Conservation (phyloP, 1,140 invertebrate species). For the Drosophila willistoni region DNA sequence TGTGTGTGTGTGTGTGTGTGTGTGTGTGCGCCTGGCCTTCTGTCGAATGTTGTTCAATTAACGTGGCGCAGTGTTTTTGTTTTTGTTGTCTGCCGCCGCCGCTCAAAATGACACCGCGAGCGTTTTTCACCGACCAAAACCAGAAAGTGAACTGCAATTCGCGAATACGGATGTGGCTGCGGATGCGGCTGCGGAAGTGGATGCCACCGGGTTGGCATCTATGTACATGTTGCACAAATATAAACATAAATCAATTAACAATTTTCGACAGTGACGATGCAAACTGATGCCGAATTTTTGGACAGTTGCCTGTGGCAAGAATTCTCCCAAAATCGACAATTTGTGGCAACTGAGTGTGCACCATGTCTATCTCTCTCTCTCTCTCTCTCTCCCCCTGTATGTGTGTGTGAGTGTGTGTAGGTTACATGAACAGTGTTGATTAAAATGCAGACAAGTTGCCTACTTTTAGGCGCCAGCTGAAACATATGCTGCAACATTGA, state of each 20-base stretch:
- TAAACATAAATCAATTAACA: conserved; percentile 82
- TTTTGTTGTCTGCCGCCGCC: conserved; percentile 58
- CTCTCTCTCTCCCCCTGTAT: conserved; percentile 16
- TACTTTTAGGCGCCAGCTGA: conserved; percentile 56
- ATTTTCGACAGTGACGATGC: conserved; percentile 46
- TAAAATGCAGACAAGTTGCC: conserved; percentile 35
- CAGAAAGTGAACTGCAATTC: conserved; percentile 20
- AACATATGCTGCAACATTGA: background rate
- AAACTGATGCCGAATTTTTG: conserved; percentile 28
- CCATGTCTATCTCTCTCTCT: background rate
- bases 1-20: conserved; percentile 4
- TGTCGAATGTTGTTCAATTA: conserved; percentile 79
- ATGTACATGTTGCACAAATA: conserved; percentile 81
- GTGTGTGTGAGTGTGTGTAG: conserved; percentile 15
- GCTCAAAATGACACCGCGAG: conserved; percentile 65
- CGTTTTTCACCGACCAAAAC: conserved; percentile 52
- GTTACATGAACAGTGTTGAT: background rate
- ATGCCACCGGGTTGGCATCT: conserved; percentile 27
- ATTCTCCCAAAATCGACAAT: conserved; percentile 63
- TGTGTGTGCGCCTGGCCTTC: conserved; percentile 20
- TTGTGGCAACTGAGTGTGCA: conserved; percentile 45
- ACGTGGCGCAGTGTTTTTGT: conserved; percentile 69
- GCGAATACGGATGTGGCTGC: conserved; percentile 20
- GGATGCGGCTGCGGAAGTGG: conserved; percentile 12
- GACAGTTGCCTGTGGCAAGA: conserved; percentile 45